Percentiles rank a stretch among this genome's conserved stretches.
These are phyloP conservation scores for Hedya salicella DNA, from an alignment of 2,888 invertebrate genomes.

Conservation along the genomic window DNA sequence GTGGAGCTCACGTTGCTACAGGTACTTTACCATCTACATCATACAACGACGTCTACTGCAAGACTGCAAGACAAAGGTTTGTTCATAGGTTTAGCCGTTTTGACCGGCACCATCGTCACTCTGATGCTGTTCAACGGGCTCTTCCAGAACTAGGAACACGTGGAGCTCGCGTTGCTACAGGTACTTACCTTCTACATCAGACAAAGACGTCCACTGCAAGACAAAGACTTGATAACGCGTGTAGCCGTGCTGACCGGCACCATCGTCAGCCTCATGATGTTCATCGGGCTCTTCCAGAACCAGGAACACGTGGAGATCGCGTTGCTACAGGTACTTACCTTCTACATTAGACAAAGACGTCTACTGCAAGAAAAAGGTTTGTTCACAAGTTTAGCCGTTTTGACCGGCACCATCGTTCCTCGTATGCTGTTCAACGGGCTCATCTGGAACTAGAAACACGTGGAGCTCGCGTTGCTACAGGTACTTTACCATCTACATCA, in stretches of 20 bases:
- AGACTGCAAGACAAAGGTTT: too few species aligned
- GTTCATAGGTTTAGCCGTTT: too few species aligned
- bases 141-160: too few species aligned
- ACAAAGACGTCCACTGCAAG: too few species aligned
- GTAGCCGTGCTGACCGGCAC: constrained; percentile 88
- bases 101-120: too few species aligned
- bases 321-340: constrained; percentile 84
- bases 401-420: constrained; percentile 89
- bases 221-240: constrained; percentile 88
- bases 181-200: too few species aligned
- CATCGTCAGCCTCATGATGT: constrained; percentile 88
- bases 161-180: too few species aligned
- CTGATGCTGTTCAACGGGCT: too few species aligned
- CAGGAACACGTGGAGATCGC: constrained; percentile 83
- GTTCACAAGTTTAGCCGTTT: constrained; percentile 86
- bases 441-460: constrained; percentile 79
- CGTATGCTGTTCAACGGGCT: constrained; percentile 90
- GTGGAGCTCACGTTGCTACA: too few species aligned
- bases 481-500: too few species aligned
- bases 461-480: constrained; percentile 85
- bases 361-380: constrained; percentile 69
- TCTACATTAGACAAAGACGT: neutral
- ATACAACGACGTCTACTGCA: too few species aligned
- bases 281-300: constrained; percentile 87
- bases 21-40: too few species aligned